Conservation (phyloP, 2,797 vertebrate species). For the Melopsittacus undulatus region DNA sequence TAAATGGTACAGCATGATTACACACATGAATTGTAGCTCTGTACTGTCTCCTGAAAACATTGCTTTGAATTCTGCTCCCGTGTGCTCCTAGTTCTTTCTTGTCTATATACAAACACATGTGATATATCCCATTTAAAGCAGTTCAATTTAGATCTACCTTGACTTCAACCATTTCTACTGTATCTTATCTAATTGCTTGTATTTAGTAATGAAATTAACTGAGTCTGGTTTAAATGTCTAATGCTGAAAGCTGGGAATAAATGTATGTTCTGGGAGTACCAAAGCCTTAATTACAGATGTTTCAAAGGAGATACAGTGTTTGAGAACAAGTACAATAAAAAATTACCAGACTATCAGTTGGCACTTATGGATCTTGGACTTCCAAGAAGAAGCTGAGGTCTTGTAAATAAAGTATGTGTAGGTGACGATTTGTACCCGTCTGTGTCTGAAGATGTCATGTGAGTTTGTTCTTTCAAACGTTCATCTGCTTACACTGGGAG, state of each 20-base stretch:
- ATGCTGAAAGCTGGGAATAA: background rate
- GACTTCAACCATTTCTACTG: fast-evolving
- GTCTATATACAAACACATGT: background rate
- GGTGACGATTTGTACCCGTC: background rate
- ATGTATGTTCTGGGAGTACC: background rate
- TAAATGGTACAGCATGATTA: background rate
- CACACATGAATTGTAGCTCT: background rate
- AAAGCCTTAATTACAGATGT: background rate
- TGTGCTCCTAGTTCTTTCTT: background rate
- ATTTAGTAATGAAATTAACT: background rate
- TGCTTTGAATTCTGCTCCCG: background rate
- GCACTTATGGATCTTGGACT: background rate
- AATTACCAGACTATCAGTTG: background rate
- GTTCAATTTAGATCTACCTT: background rate
- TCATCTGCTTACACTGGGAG: background rate
- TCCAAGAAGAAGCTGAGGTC: fast-evolving
- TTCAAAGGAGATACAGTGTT: background rate
- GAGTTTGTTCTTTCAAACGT: background rate
- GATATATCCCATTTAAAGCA: background rate
- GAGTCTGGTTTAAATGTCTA: background rate
- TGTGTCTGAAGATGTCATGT: background rate
- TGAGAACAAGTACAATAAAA: background rate
- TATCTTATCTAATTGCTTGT: background rate
- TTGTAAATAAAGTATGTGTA: background rate
- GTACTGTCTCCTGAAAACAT: background rate